phyloP scores from a whole-genome alignment of 2,888 invertebrate species.

The Galeopsomyia nigrocyanea region DNA sequence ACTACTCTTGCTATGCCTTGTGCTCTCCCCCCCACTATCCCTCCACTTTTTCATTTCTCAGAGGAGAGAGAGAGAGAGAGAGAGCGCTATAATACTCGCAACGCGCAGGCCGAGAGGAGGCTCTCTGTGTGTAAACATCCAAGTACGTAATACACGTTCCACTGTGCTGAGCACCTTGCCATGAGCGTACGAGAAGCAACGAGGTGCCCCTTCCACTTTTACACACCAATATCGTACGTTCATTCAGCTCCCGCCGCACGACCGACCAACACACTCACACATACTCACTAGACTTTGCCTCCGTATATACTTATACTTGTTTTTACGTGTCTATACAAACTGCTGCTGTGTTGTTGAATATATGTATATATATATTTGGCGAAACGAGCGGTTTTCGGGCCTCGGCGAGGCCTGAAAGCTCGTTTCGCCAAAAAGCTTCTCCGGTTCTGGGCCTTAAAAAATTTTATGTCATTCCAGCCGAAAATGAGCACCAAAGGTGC shows the following conservation, averaged over 20 bases:
- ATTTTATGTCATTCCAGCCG: too few relatives aligned
- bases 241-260: constrained; percentile 28
- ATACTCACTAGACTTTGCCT: too few relatives aligned
- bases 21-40: neutral
- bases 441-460: too few relatives aligned
- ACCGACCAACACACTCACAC: neutral
- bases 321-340: too few relatives aligned
- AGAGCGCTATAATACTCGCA: neutral
- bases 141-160: constrained; percentile 12
- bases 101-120: neutral
- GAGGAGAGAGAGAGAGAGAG: neutral
- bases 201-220: constrained; percentile 28
- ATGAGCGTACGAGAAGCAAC: constrained; percentile 25
- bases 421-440: too few relatives aligned
- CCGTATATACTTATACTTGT: too few relatives aligned
- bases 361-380: too few relatives aligned
- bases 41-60: neutral
- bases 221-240: constrained; percentile 13
- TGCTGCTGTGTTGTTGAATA: too few relatives aligned
- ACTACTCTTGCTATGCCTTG: neutral
- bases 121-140: constrained; percentile 4
- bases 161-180: neutral
- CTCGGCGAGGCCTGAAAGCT: too few relatives aligned
- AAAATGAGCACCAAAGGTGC: too few relatives aligned
- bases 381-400: too few relatives aligned